Base-by-base conservation (phyloP, 92 coral and sea anemone species). In the Montipora capitata region DNA sequence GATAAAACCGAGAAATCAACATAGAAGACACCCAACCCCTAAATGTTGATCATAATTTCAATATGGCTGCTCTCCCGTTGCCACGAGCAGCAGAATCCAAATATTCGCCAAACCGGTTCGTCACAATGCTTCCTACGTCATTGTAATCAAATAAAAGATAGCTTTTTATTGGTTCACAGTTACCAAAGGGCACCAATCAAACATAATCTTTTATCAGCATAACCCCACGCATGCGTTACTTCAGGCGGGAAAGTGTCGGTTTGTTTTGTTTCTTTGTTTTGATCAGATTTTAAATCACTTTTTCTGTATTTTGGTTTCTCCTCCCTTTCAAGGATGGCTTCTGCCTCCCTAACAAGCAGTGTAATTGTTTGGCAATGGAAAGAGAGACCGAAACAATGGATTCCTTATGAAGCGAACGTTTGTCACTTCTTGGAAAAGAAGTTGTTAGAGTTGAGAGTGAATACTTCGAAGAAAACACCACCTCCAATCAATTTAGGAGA, bases 341-440 rank as follows among this genome's bases (percentile, higher is more conserved):
- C 68, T 40, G 42, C 81, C 48, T 73, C 73, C 45, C 72, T 44
- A 10, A 20, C 59, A 7, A 72, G 45, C 79, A 72, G 14, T 17
- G 91, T 94, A 27, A 80, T 91, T 27, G 99, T 96, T 39, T 96
- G 99, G 99, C 97, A 92, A 88, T 96, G 98, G 98, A 89, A 96
- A 76, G 87, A 85, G 15, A 58, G 58, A 11, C 58, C 87, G 1
- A 54, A 54, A 15, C 77, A 91, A 4, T 96, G 98, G 98, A 49
- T 93, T 72, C 99, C 99, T 52, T 95, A 93, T 61, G 48, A 82
- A 68, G 89, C 77, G 8, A 51, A 82, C 43, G 93, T 90, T 38
- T 85, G 65, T 15, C 86, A 43, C 3, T 88, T 48, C 43, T 68
- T 96, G 16, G 99, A 96, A 72, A 83, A 83, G 10, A 70, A 68